Base-by-base conservation (phyloP, 2,888 invertebrate species). In the Sturmia bella region DNA sequence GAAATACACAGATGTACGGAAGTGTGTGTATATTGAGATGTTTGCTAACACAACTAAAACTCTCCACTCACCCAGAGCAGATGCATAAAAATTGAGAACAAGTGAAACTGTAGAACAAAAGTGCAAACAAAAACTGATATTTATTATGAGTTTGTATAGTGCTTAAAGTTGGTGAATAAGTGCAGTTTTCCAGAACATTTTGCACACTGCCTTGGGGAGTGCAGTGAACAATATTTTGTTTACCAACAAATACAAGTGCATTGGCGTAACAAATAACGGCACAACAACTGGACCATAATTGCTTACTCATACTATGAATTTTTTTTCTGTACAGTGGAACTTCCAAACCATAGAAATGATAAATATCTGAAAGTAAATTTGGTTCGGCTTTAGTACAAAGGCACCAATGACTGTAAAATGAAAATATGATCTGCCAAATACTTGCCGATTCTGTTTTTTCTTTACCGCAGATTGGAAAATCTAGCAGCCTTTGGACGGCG, bases 131-230 rank as follows among this genome's bases (percentile, higher is more conserved):
- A 37, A 66, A 52, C 13, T 24, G 13, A 27, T 37, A 15, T 15
- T 57, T 15, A 48, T 39, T 39, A 64, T 48, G 59, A 52, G 43
- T 56, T 56, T 43, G 17, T 41, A 41, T 43, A 50, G 69, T 63
- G 17, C 45, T 56, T 54, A 27, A 21, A 54, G 50, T 45, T 54
- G 45, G 72, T 72, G 80, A 72, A 66, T 45, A 66, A 76, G 59
- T 76, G 70, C 59, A 80, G 64, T 76, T 75, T 59, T 80, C 52
- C 70, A 72, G 68, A 76, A 81, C 56, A 76, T 66, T 50, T 81
- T 76, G 32, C 72, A 76, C 72, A 68, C 37, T 41, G 76, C 81
- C 72, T 68, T 17, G 68, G 81, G 81, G 81, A 81, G 72, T 76
- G 72, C 76, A 81, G 76, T 63, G 50, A 48, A 72, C 39, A 76